Evolutionary conservation across 2,113 vertebrate genomes (phyloP).

Genomic region (rat (Rattus norvegicus)): DNA sequence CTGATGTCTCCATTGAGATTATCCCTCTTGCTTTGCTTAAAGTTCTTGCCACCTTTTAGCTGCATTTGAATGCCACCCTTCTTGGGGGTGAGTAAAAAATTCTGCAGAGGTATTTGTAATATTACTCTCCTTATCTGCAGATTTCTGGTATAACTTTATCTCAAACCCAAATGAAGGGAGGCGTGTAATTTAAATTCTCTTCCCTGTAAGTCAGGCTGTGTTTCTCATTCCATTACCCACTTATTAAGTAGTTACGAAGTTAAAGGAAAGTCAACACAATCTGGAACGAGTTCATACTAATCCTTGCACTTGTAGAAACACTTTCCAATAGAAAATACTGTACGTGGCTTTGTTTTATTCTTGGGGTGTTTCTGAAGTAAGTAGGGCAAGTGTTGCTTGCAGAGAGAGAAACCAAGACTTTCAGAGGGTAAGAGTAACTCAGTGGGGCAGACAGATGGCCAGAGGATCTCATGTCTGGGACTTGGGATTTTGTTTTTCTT

Average conservation of each 20-base stretch:
- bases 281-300: constrained; percentile 65
- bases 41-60: neutral
- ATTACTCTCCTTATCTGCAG: constrained; percentile 27
- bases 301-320: constrained; percentile 62
- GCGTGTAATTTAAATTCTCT: constrained; percentile 68
- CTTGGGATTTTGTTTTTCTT: constrained; percentile 10
- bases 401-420: neutral
- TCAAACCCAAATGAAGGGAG: constrained; percentile 55
- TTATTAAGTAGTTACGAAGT: constrained; percentile 69
- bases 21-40: neutral
- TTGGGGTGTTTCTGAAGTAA: constrained; percentile 3
- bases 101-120: constrained; percentile 18
- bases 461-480: neutral
- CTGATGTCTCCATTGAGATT: neutral
- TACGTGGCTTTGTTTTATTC: constrained; percentile 27
- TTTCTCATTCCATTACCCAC: constrained; percentile 65
- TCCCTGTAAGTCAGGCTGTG: constrained; percentile 33
- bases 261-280: constrained; percentile 65
- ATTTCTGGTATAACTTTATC: constrained; percentile 59
- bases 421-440: neutral
- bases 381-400: neutral
- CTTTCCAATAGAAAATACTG: constrained; percentile 51
- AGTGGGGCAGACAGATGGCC: neutral
- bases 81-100: neutral
- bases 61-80: neutral